Evolutionary conservation across 2,797 vertebrate species (phyloP).

Genomic region (Microctenopoma steveboyesi): DNA sequence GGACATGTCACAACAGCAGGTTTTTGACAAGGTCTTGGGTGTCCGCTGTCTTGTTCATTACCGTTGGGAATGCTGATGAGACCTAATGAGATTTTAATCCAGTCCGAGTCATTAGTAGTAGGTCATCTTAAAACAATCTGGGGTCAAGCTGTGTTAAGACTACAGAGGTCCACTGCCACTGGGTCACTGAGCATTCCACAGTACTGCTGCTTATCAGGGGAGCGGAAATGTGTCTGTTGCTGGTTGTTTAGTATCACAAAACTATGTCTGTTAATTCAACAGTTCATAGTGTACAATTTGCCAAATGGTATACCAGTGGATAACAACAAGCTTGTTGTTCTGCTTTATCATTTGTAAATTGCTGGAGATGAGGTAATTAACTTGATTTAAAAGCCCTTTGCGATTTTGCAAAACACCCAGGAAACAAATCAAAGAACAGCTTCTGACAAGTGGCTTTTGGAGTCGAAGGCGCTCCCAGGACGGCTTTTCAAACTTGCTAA

Average conservation of each 20-base stretch:
- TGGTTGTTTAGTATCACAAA: not conserved
- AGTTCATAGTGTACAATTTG: not conserved
- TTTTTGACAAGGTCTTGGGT: constrained; percentile 75
- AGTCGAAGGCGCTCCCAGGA: constrained; percentile 36
- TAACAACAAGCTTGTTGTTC: not conserved
- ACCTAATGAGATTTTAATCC: constrained; percentile 83
- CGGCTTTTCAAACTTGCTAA: constrained; percentile 49
- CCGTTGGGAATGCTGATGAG: constrained; percentile 81
- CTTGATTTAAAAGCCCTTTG: constrained; percentile 8
- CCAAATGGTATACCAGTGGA: not conserved
- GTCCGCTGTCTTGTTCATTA: constrained; percentile 81
- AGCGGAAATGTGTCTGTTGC: not conserved
- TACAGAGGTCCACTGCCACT: constrained; percentile 42
- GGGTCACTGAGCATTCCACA: constrained; percentile 65
- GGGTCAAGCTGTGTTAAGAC: constrained; percentile 66
- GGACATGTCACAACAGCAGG: constrained; percentile 86
- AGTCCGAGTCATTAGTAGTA: constrained; percentile 69
- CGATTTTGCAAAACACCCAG: constrained; percentile 12
- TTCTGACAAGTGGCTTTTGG: constrained; percentile 39
- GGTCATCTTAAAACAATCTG: constrained; percentile 74
- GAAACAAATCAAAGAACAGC: constrained; percentile 25
- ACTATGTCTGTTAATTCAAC: not conserved
- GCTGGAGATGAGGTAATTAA: constrained; percentile 7
- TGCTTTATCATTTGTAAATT: constrained; percentile 8
- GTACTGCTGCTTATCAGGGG: constrained; percentile 11